Base-by-base conservation (phyloP, 2,113 vertebrate species). In the Erpornis zantholeuca region DNA sequence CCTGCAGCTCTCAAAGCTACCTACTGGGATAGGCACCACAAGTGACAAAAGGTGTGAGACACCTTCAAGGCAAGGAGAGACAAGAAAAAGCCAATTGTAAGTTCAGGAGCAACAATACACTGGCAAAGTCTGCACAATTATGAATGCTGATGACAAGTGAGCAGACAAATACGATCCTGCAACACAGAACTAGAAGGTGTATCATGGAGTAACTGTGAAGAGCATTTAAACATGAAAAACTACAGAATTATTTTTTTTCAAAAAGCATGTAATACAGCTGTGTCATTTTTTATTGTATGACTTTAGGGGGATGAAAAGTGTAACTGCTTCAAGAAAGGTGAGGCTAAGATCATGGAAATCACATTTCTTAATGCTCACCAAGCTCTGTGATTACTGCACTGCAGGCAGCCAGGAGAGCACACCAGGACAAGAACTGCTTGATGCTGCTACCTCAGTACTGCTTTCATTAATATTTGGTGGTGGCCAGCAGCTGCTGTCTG, bases 1-100 rank as follows among this genome's bases (percentile, higher is more conserved):
- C 12, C 1, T 5, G 18, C 28, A 23, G n/a, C 50, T 42, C 54
- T 8, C 54, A 1, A 1, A 13, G n/a, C 6, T 20, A 53, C 1
- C 0, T 1, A 29, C 1, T 0, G 1, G 27, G 29, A 17, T 28
- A 52, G n/a, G 63, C 52, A 64, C 35, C 36, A 20, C 19, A 36
- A 22, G 22, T 21, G 45, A n/a, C 42, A 42, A 36, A 57, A 54
- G 8, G 23, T 5, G 13, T 3, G 25, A 42, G 15, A 50, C 10
- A 35, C 61, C 27, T 64, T 35, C 49, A 29, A 35, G 42, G 29
- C 1, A 5, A 86, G 18, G 10, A 88, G 28, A 57, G 21, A 17
- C 27, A 70, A 59, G 29, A 61, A 12, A 75, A 44, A 63, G 24
- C 38, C 42, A 76, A 66, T 2, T 1, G 0, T 18, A 80, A 49